Conservation (phyloP, 2,888 invertebrate genomes). For the Drosophila anceps region DNA sequence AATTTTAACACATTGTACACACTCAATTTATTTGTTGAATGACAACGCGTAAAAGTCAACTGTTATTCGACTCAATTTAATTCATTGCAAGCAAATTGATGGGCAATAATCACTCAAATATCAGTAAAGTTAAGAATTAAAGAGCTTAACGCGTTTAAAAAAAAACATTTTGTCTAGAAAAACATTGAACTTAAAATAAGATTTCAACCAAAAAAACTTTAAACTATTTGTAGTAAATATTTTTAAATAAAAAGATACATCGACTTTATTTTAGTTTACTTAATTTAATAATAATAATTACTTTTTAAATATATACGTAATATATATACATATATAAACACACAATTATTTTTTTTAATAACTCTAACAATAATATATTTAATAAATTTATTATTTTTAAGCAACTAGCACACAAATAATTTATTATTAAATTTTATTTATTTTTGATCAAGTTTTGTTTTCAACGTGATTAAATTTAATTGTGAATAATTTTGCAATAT, state of each 20-base stretch:
- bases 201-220: neutral
- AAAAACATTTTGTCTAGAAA: neutral
- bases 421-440: neutral
- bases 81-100: neutral
- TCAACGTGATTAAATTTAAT: neutral
- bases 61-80: neutral
- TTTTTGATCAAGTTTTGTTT: neutral
- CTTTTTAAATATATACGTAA: neutral
- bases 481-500: neutral
- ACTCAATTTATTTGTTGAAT: neutral
- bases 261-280: neutral
- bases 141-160: neutral
- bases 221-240: neutral
- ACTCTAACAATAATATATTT: neutral
- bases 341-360: neutral
- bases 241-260: neutral
- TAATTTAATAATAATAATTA: neutral
- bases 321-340: neutral
- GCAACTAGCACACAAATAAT: neutral
- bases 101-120: neutral
- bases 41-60: neutral
- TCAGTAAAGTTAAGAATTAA: constrained; percentile 3
- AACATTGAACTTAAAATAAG: neutral
- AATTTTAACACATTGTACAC: neutral
- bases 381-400: neutral